Base-by-base conservation (phyloP, 1,140 invertebrate species). In the Drosophila lini region DNA sequence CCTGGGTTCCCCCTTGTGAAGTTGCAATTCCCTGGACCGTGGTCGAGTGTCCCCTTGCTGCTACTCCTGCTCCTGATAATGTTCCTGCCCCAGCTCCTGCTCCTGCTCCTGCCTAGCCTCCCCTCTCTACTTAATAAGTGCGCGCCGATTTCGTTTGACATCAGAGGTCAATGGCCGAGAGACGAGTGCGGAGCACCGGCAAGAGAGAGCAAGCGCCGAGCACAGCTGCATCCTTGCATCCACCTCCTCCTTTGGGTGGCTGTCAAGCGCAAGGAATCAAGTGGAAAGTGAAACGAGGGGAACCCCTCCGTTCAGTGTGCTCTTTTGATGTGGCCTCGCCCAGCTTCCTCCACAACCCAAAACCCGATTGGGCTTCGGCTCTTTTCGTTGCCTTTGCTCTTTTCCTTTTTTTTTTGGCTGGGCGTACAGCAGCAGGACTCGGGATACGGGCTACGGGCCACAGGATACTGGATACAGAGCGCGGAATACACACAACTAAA, bases 231-330 rank as follows among this genome's bases (percentile, higher is more conserved):
- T 78, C 68, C 70, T 85, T 69, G 62, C 65, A 81, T 58, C 67
- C 68, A 22, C 59, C 53, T 28, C 59, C 53, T 52, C 56, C 61
- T 34, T 41, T 63, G 57, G 64, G 68, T 38, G 84, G 84, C 74
- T 84, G 84, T 88, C 80, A 84, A 84, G 80, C 80, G 80, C 83
- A 88, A 89, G 83, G 83, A 88, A 88, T 88, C 83, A 88, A 88
- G 83, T 84, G 84, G 83, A 88, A 88, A 80, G 84, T 89, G 83
- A 88, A 88, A 88, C 73, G 83, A 77, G 80, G 79, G 67, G 50
- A 32, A 11, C 61, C 31, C 50, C 22, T 0, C 28, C 22, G 25
- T 55, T 34, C 38, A n/a, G 34, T 31, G 42, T 82, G 84, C 80
- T 89, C 80, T 88, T 88, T 89, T 84, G 84, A 89, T 89, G 84